These are phyloP conservation scores for Andricus quercusramuli DNA, from an alignment of 2,888 invertebrate species.

Conservation along the genomic window DNA sequence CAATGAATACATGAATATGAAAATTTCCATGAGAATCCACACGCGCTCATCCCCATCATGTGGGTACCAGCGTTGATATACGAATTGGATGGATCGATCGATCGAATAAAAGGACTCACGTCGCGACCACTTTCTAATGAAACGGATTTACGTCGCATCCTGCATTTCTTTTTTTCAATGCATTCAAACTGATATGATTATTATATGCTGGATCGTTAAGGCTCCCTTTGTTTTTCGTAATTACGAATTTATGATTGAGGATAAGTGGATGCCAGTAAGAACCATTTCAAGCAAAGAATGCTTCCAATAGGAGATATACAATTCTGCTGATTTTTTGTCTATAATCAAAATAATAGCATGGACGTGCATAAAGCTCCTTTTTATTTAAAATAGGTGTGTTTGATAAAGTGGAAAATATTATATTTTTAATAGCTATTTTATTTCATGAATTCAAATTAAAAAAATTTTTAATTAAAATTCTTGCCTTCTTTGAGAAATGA, in stretches of 20 bases:
- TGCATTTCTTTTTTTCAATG: background rate
- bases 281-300: background rate
- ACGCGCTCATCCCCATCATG: slow-evolving; percentile 42
- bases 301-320: background rate
- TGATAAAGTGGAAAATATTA: too few relatives aligned
- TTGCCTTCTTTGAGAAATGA: too few relatives aligned
- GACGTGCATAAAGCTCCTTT: too few relatives aligned
- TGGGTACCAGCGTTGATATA: slow-evolving; percentile 43
- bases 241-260: background rate
- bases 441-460: too few relatives aligned
- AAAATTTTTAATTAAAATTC: too few relatives aligned
- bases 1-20: slow-evolving; percentile 74
- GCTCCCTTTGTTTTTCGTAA: background rate
- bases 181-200: background rate
- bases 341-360: too few relatives aligned
- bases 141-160: background rate
- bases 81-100: slow-evolving; percentile 48
- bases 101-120: slow-evolving; percentile 40
- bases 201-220: background rate
- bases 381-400: too few relatives aligned
- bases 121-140: background rate
- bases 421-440: too few relatives aligned
- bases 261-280: background rate
- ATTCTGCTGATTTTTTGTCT: background rate
- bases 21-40: slow-evolving; percentile 67